Evolutionary conservation across 2,113 vertebrate species (phyloP), one percentile per base, ranked within the genome.

Genomic region (Prochilodus magdalenae): DNA sequence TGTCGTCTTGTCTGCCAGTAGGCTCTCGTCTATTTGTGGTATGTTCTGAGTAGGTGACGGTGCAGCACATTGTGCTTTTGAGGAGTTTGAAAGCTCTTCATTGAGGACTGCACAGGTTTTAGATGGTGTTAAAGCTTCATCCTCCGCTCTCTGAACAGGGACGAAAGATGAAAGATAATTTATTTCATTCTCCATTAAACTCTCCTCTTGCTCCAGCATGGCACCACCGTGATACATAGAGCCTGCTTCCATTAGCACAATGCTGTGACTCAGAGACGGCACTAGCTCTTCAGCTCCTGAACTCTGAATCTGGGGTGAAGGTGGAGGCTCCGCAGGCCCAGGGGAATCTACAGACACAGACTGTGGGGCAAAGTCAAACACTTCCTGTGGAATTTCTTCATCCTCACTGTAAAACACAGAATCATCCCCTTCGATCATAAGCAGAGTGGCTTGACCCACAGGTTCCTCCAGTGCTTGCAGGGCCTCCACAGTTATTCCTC

Each of bases 331-430:
- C 60, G 22, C 49, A 1, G 27, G 65, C 36, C 33, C 59, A 20
- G 14, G 2, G 4, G 20, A 4, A 51, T 16, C 73, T 30, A 47
- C 62, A 59, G 67, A 24, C 24, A 27, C 29, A 24, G 40, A 22
- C 8, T 8, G 14, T 11, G 72, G 72, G 30, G 24, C 29, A 20
- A 57, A 27, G 26, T 49, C 12, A 12, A 36, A 69, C 5, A 8
- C 29, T 14, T 80, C 83, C 81, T 79, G 73, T 1, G 75, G 74
- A 67, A 75, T 29, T 55, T 90, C 87, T 47, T 90, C 91, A 3
- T 90, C 90, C 0, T 91, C 90, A 1, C 20, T 60, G 85, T 91
- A 92, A 80, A 94, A 94, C 49, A 93, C 91, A 0, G 90, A 90
- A 82, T 93, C 91, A 5, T 94, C 91, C 55, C 90, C 93, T 67